A percentile compares a stretch with the other conserved stretches of the same genome.
Evolutionary conservation across 2,113 vertebrate species (phyloP).

Genomic region (Capra hircus): DNA sequence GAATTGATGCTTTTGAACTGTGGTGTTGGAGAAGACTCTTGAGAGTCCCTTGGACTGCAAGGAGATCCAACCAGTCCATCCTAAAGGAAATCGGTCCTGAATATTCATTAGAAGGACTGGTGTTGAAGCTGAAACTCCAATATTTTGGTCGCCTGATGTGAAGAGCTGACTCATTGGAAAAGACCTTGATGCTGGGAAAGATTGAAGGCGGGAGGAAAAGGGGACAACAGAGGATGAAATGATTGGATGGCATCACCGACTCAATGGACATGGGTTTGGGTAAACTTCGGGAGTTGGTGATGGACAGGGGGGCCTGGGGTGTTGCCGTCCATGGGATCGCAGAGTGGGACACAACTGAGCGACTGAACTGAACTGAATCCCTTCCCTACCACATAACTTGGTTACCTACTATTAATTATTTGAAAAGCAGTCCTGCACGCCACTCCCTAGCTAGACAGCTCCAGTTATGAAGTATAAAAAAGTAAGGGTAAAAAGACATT

Average conservation of each 20-base stretch:
- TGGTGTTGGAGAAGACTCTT: neutral
- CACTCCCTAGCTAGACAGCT: neutral
- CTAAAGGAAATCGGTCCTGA: neutral
- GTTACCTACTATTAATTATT: neutral
- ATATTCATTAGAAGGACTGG: neutral
- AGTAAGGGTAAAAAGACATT: neutral
- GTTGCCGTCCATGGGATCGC: rapidly evolving
- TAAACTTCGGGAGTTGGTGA: rapidly evolving
- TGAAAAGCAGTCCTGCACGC: neutral
- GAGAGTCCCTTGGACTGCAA: neutral
- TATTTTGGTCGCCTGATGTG: neutral
- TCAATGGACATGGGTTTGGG: neutral
- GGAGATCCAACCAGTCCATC: neutral
- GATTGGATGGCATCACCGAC: neutral
- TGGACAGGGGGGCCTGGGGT: neutral
- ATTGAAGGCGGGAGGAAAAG: neutral
- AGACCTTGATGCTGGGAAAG: neutral
- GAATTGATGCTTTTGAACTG: neutral
- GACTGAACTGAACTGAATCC: neutral
- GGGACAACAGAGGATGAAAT: neutral
- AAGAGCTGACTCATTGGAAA: neutral
- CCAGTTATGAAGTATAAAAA: neutral
- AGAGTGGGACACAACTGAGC: rapidly evolving
- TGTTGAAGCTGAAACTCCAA: neutral
- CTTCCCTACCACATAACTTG: neutral